phyloP scores from a whole-genome alignment of 1,140 invertebrate species.

The Hesperophylax magnus region DNA sequence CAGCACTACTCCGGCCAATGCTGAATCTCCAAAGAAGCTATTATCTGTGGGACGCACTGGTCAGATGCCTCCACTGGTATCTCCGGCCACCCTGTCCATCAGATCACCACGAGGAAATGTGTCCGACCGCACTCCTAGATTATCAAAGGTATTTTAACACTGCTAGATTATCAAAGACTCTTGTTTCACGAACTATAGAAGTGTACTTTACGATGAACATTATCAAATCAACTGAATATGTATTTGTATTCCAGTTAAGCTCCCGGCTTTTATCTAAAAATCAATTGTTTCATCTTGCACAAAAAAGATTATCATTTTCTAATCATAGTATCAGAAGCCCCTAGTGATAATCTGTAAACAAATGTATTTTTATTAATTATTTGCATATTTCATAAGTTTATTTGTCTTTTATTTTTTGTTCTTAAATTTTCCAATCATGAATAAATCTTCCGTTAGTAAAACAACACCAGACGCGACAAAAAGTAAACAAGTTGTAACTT shows the following conservation, averaged over 20 bases:
- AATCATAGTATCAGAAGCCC: background rate
- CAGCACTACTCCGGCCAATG: constrained; percentile 59
- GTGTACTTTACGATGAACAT: too few species aligned
- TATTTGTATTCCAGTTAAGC: too few species aligned
- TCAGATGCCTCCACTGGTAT: constrained; percentile 66
- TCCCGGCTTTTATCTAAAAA: constrained; percentile 13
- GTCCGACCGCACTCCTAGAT: constrained; percentile 40
- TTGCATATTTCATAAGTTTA: too few species aligned
- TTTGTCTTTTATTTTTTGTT: too few species aligned
- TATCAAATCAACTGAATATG: too few species aligned
- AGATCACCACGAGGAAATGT: constrained; percentile 53
- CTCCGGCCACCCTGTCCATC: constrained; percentile 59
- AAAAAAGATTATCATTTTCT: background rate
- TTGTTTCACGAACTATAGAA: too few species aligned
- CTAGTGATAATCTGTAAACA: constrained; percentile 14
- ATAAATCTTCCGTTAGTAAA: too few species aligned
- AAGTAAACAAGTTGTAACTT: background rate
- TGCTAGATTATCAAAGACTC: too few species aligned
- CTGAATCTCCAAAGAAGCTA: constrained; percentile 12
- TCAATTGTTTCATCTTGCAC: background rate
- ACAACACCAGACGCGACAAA: background rate
- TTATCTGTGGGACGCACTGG: constrained; percentile 47
- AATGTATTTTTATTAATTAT: background rate
- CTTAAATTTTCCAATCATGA: too few species aligned
- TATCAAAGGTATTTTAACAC: constrained; percentile 6